Percentiles rank a stretch among this genome's conserved stretches.
These are phyloP conservation scores for Troides aeacus DNA, from an alignment of 2,888 invertebrate species.

Conservation along the genomic window DNA sequence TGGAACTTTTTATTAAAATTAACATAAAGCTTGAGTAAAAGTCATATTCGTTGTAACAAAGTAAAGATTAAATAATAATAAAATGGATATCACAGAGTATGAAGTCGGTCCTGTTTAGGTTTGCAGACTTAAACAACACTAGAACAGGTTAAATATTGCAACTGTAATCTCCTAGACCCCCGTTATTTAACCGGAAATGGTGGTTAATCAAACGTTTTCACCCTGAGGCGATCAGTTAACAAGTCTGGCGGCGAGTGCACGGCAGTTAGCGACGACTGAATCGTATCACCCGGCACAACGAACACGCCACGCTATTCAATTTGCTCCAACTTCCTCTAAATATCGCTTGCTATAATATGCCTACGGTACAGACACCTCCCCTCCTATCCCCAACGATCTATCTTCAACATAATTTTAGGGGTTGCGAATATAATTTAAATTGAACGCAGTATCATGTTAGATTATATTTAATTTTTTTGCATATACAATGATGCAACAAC, in stretches of 20 bases:
- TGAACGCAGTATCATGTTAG: too few relatives aligned
- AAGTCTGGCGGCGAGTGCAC: slow-evolving; percentile 1
- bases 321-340: slow-evolving; percentile 17
- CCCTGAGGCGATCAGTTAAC: slow-evolving; percentile 21
- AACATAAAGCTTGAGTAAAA: too few relatives aligned
- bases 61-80: too few relatives aligned
- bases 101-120: too few relatives aligned
- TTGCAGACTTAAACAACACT: too few relatives aligned
- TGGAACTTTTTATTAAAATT: too few relatives aligned
- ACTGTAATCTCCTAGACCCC: too few relatives aligned
- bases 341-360: slow-evolving; percentile 18
- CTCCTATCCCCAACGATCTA: not conserved
- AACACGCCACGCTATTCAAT: slow-evolving; percentile 28
- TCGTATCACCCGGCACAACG: slow-evolving; percentile 24
- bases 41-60: too few relatives aligned
- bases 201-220: slow-evolving; percentile 15
- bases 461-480: too few relatives aligned
- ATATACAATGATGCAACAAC: too few relatives aligned
- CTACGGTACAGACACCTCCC: slow-evolving; percentile 12
- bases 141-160: too few relatives aligned
- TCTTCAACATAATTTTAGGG: slow-evolving; percentile 4
- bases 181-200: not conserved
- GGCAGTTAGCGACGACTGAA: slow-evolving; percentile 19
- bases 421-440: not conserved
- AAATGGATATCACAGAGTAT: too few relatives aligned